phyloP scores from a whole-genome alignment of 2,113 vertebrate genomes.

The Sylvietta virens region DNA sequence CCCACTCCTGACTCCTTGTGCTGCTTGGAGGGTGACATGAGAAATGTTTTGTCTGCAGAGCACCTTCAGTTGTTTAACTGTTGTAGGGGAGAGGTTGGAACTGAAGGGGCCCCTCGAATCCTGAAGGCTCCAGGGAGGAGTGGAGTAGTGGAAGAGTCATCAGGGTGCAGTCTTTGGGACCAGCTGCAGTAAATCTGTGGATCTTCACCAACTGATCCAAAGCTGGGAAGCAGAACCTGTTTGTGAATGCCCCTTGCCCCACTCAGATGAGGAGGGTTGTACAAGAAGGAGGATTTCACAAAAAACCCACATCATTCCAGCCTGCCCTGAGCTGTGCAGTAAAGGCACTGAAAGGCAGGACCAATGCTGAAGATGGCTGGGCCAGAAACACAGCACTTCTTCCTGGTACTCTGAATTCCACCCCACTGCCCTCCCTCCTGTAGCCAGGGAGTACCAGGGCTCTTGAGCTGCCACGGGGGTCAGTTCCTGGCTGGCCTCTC shows the following conservation, averaged over 20 bases:
- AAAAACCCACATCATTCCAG: neutral
- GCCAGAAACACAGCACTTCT: neutral
- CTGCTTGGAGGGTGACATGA: neutral
- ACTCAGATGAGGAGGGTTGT: neutral
- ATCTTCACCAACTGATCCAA: neutral
- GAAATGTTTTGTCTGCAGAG: neutral
- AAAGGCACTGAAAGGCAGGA: neutral
- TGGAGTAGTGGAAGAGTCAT: neutral
- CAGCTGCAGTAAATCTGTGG: neutral
- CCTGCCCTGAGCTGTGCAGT: neutral
- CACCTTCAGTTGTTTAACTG: neutral
- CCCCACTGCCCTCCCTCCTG: neutral
- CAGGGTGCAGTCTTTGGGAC: neutral
- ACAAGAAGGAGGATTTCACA: neutral
- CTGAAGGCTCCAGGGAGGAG: neutral
- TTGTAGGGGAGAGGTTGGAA: neutral
- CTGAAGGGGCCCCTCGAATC: rapidly evolving
- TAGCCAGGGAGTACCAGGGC: neutral
- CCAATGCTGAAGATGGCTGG: neutral
- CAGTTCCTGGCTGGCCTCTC: neutral
- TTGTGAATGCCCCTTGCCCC: neutral
- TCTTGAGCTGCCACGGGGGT: neutral
- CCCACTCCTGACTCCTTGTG: neutral
- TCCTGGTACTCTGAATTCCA: neutral
- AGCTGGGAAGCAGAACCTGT: neutral